Conservation (phyloP, 1,140 invertebrate genomes). For the Drosophila virilis region DNA sequence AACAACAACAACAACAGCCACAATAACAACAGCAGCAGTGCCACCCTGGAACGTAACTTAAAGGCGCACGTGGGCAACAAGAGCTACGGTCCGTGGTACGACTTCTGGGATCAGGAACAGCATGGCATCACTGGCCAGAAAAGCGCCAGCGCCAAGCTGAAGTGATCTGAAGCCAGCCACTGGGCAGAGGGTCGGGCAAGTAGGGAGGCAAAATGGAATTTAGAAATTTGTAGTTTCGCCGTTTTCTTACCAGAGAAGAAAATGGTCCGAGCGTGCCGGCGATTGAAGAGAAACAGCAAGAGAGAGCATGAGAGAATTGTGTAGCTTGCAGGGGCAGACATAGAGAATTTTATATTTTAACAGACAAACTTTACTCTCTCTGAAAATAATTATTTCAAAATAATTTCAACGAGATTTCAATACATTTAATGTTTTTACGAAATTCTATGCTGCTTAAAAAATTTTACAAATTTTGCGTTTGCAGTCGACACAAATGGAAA, state of each 20-base stretch:
- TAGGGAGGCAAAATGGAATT: conserved; percentile 42
- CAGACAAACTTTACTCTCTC: no score
- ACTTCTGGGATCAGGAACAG: conserved; percentile 89
- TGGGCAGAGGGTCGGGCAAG: conserved; percentile 74
- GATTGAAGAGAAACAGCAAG: conserved; percentile 13
- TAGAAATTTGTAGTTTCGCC: conserved; percentile 72
- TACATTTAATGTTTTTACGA: no score
- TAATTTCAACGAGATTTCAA: no score
- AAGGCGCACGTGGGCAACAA: conserved; percentile 84
- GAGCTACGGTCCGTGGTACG: conserved; percentile 94
- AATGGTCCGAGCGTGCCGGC: conserved; percentile 61
- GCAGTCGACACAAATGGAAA: no score
- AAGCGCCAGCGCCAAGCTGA: conserved; percentile 73
- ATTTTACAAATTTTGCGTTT: no score
- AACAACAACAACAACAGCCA: conserved; percentile 34
- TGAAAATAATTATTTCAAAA: no score
- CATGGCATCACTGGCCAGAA: conserved; percentile 68
- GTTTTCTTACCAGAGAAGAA: conserved; percentile 76
- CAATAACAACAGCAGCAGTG: conserved; percentile 64
- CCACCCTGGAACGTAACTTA: conserved; percentile 71
- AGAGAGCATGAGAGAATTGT: conserved; percentile 1
- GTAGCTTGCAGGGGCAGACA: neutral
- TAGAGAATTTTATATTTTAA: neutral
- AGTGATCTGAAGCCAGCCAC: conserved; percentile 33
- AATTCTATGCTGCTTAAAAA: no score